Evolutionary conservation across 2,888 invertebrate species (phyloP).

Genomic region (Sphinx pinastri): DNA sequence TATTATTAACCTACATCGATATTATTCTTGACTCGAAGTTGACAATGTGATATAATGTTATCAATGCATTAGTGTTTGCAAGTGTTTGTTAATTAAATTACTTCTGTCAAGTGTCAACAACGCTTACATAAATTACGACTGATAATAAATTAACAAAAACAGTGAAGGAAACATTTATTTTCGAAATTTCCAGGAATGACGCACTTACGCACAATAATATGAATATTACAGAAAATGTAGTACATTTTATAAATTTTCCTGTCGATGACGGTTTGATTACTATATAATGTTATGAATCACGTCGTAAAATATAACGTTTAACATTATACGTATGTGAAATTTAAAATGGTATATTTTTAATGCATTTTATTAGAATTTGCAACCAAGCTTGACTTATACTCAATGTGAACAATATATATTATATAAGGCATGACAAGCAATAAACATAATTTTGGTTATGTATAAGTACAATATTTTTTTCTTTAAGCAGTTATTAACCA

Average conservation of each 20-base stretch:
- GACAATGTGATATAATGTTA: constrained; percentile 6
- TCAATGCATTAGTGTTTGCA: not conserved
- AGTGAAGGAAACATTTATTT: constrained; percentile 2
- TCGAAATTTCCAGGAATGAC: constrained; percentile 3
- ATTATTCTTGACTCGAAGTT: not conserved
- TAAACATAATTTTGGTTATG: too few species aligned
- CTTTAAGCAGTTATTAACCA: too few species aligned
- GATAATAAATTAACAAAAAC: not conserved
- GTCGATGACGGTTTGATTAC: not conserved
- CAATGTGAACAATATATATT: too few species aligned
- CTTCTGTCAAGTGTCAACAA: not conserved
- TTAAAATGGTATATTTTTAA: too few species aligned
- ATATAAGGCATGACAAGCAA: too few species aligned
- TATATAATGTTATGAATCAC: too few species aligned
- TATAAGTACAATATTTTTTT: too few species aligned
- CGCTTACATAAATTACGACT: constrained; percentile 10
- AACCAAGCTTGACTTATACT: too few species aligned
- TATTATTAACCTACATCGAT: too few species aligned
- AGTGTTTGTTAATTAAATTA: constrained; percentile 15
- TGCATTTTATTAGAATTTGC: too few species aligned
- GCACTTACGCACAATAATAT: not conserved
- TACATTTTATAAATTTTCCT: not conserved
- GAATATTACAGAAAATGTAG: not conserved
- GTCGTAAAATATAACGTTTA: too few species aligned
- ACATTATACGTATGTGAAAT: too few species aligned